Evolutionary conservation across 2,888 invertebrate genomes (phyloP).

Genomic region (Timandra comae): DNA sequence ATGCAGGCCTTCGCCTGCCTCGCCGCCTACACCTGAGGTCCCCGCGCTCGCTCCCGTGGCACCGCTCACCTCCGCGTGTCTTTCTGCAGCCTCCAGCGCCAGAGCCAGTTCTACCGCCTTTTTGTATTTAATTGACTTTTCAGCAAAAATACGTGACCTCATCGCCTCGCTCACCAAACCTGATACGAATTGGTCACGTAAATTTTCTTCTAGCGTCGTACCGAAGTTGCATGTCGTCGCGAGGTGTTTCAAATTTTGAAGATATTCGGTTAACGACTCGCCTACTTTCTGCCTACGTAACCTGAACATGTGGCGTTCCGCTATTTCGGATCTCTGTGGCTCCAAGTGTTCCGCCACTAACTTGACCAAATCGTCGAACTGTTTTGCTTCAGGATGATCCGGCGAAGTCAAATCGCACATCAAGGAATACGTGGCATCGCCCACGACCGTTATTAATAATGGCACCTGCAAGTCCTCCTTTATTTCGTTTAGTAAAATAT

Average conservation of each 20-base stretch:
- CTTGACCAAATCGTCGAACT: conserved; percentile 2
- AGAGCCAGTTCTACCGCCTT: neutral
- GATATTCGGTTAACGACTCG: conserved; percentile 1
- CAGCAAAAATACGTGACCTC: neutral
- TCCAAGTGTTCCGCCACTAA: conserved; percentile 5
- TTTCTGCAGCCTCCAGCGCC: too few species aligned
- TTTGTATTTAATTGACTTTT: neutral
- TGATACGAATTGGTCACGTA: too few species aligned
- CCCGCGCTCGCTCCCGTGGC: neutral
- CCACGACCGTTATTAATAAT: too few species aligned
- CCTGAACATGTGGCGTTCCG: conserved; percentile 4
- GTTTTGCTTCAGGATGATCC: conserved; percentile 1
- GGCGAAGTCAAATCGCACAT: conserved; percentile 6
- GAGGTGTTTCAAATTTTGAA: neutral
- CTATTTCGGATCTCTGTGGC: conserved; percentile 5
- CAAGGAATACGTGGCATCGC: too few species aligned
- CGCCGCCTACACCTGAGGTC: neutral
- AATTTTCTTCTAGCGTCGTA: neutral
- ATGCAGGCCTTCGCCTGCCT: too few species aligned
- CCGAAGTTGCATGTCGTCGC: neutral
- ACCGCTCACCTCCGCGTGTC: neutral
- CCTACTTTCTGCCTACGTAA: conserved; percentile 1
- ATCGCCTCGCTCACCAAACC: neutral
- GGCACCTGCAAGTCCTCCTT: too few species aligned
- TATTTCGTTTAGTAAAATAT: too few species aligned